Percentiles rank a stretch among this genome's conserved stretches.
These are phyloP conservation scores for Trematocara variabile DNA, from an alignment of 2,113 vertebrate species.

Conservation along the genomic window DNA sequence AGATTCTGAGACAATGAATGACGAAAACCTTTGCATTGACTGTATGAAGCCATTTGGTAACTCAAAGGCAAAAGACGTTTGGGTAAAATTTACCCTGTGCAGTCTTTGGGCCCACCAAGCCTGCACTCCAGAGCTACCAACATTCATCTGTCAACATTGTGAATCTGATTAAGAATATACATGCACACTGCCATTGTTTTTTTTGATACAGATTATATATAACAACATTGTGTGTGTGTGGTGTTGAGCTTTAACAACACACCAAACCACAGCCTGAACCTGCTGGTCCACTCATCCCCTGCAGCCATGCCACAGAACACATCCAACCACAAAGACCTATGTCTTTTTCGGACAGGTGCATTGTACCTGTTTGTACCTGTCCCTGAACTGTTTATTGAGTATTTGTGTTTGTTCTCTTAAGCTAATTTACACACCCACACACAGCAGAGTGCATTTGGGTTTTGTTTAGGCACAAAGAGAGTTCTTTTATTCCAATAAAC, in stretches of 20 bases:
- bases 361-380: neutral
- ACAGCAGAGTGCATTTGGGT: rapidly evolving
- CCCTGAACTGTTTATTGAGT: neutral
- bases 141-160: neutral
- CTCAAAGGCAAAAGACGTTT: neutral
- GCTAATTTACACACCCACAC: neutral
- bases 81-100: neutral
- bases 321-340: neutral
- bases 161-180: neutral
- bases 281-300: neutral
- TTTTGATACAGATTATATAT: rapidly evolving
- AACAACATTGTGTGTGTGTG: neutral
- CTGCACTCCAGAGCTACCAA: neutral
- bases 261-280: rapidly evolving
- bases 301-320: neutral
- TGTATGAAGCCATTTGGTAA: neutral
- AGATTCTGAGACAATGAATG: neutral
- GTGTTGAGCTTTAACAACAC: neutral
- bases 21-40: neutral
- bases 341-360: neutral
- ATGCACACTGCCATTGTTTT: neutral
- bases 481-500: neutral
- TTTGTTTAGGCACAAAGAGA: neutral
- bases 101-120: neutral
- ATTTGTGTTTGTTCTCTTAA: neutral